A percentile compares a stretch with the other conserved stretches of the same genome.
Evolutionary conservation across 2,797 vertebrate species (phyloP).

Genomic region (Hydrophis major): DNA sequence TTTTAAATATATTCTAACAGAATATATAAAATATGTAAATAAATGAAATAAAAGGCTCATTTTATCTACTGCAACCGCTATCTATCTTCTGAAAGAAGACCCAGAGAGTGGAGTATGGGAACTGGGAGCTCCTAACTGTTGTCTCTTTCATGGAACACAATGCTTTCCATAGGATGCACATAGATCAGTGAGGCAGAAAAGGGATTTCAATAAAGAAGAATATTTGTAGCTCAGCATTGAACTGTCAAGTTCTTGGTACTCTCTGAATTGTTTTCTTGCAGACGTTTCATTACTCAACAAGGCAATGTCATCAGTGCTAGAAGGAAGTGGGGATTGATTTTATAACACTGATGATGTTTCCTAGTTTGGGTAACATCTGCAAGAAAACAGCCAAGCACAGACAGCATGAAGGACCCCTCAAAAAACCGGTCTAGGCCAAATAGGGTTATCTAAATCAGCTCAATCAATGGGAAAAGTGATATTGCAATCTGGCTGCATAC

Average conservation of each 20-base stretch:
- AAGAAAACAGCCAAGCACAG: too few relatives aligned
- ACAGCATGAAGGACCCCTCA: too few relatives aligned
- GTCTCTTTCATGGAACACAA: background rate
- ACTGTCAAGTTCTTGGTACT: too few relatives aligned
- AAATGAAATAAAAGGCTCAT: background rate
- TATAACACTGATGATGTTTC: too few relatives aligned
- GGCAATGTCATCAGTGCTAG: too few relatives aligned
- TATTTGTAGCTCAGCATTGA: too few relatives aligned
- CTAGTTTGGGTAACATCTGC: too few relatives aligned
- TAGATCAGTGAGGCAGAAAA: background rate
- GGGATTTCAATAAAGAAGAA: background rate
- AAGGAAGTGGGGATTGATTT: too few relatives aligned
- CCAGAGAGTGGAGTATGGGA: background rate
- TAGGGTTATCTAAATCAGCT: background rate
- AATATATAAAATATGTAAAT: background rate
- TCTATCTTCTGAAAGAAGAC: background rate
- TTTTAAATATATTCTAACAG: background rate
- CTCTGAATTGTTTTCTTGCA: too few relatives aligned
- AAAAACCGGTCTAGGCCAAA: background rate
- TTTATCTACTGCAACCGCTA: background rate
- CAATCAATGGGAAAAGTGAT: background rate
- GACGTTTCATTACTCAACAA: too few relatives aligned
- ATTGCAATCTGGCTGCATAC: background rate
- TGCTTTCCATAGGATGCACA: background rate
- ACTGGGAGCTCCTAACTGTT: background rate